phyloP scores from a whole-genome alignment of 2,113 vertebrate genomes.

The Dicentrarchus labrax region DNA sequence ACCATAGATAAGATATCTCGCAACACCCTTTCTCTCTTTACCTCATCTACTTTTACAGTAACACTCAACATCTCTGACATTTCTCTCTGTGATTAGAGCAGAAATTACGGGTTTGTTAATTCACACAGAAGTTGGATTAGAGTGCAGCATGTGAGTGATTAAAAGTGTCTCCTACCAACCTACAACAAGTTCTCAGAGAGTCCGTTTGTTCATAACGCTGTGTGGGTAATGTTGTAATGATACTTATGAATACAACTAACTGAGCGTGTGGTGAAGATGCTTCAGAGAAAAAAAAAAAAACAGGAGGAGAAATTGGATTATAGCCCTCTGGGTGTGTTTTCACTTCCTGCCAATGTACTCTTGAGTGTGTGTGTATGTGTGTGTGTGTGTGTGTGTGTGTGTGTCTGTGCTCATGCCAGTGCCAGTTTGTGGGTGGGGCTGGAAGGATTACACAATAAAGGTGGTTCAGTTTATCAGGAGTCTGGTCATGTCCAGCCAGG shows the following conservation, averaged over 20 bases:
- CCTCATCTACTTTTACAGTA: not conserved
- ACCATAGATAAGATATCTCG: not conserved
- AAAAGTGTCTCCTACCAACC: not conserved
- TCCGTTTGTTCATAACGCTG: not conserved
- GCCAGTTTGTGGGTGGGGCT: slow-evolving; percentile 58
- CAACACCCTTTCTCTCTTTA: not conserved
- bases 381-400: not conserved
- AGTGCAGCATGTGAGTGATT: not conserved
- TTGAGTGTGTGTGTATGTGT: not conserved
- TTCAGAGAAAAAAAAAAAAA: slow-evolving; percentile 1
- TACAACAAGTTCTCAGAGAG: not conserved
- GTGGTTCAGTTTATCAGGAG: slow-evolving; percentile 52
- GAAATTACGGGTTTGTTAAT: not conserved
- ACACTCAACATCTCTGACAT: not conserved
- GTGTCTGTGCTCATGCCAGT: slow-evolving; percentile 19
- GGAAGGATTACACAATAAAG: slow-evolving; percentile 65
- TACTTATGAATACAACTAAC: not conserved
- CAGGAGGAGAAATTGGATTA: slow-evolving; percentile 28
- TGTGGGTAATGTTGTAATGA: not conserved
- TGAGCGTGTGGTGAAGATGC: not conserved
- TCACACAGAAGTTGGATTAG: not conserved
- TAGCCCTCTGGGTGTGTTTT: slow-evolving; percentile 61
- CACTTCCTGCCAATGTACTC: slow-evolving; percentile 54
- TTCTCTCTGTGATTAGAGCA: not conserved
- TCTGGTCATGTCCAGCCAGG: slow-evolving; percentile 58